phyloP scores from a whole-genome alignment of 1,140 invertebrate genomes.

The Drosophila kikkawai region DNA sequence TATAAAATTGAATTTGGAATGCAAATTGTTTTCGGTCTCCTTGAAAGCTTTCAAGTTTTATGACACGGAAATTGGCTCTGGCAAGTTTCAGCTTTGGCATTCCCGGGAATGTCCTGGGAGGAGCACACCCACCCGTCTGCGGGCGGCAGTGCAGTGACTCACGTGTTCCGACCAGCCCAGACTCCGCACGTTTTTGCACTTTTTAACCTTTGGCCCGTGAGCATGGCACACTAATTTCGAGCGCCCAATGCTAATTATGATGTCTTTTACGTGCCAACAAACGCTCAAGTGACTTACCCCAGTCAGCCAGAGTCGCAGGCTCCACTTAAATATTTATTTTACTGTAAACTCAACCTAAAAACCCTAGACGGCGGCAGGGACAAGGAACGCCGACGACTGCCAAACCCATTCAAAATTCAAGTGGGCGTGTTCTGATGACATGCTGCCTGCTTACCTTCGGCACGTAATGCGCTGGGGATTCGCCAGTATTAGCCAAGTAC shows the following conservation, averaged over 20 bases:
- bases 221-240: conserved; percentile 64
- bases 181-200: conserved; percentile 46
- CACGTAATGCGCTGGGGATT: conserved; percentile 83
- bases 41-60: conserved; percentile 82
- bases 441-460: conserved; percentile 78
- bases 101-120: conserved; percentile 3
- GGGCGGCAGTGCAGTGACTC: conserved; percentile 31
- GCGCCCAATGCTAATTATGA: conserved; percentile 78
- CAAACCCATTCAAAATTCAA: conserved; percentile 76
- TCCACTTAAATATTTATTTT: conserved; percentile 81
- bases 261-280: conserved; percentile 83
- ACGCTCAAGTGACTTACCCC: conserved; percentile 73
- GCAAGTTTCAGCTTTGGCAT: conserved; percentile 48
- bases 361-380: conserved; percentile 18
- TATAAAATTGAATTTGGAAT: conserved; percentile 81
- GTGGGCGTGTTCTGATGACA: conserved; percentile 82
- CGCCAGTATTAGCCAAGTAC: conserved; percentile 69
- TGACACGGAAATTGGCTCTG: conserved; percentile 81
- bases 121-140: background rate
- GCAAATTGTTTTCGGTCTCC: conserved; percentile 77
- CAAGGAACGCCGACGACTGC: conserved; percentile 34
- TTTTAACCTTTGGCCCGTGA: conserved; percentile 50
- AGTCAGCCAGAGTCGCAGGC: conserved; percentile 41
- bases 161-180: conserved; percentile 23
- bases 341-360: conserved; percentile 79